These are phyloP conservation scores for Sciurus niger DNA, from an alignment of 2,113 vertebrate genomes.

Conservation along the genomic window DNA sequence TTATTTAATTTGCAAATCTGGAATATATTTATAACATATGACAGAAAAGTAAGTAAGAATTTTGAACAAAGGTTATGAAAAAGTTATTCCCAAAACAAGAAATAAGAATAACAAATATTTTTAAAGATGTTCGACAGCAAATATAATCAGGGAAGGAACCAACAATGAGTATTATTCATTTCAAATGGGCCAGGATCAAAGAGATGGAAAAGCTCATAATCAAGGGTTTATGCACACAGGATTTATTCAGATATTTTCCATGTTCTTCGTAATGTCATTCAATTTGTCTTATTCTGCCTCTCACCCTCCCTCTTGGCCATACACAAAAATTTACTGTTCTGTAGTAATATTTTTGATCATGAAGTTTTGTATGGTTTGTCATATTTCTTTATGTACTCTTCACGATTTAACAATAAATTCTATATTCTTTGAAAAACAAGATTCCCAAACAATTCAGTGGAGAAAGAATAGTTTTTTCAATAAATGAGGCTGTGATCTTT, in stretches of 20 bases:
- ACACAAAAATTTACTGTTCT: neutral
- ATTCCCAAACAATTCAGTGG: too few relatives aligned
- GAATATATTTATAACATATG: neutral
- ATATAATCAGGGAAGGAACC: neutral
- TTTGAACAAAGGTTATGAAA: neutral
- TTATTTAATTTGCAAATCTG: neutral
- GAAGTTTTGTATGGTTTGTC: neutral
- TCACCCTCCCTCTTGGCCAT: neutral
- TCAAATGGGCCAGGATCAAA: neutral
- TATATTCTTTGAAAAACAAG: neutral
- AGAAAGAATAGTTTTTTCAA: too few relatives aligned
- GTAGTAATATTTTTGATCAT: neutral
- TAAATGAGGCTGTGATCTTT: too few relatives aligned
- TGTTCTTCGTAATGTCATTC: neutral
- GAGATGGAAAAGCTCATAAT: neutral
- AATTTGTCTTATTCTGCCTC: neutral
- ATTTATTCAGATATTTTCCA: neutral
- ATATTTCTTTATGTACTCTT: neutral
- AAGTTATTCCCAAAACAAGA: constrained; percentile 18
- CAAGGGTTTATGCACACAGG: neutral
- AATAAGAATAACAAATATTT: neutral
- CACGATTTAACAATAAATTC: too few relatives aligned
- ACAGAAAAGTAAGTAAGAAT: too few relatives aligned
- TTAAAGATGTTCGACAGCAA: neutral
- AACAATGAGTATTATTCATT: neutral